phyloP scores from a whole-genome alignment of 2,888 invertebrate species.

The Patella depressa region DNA sequence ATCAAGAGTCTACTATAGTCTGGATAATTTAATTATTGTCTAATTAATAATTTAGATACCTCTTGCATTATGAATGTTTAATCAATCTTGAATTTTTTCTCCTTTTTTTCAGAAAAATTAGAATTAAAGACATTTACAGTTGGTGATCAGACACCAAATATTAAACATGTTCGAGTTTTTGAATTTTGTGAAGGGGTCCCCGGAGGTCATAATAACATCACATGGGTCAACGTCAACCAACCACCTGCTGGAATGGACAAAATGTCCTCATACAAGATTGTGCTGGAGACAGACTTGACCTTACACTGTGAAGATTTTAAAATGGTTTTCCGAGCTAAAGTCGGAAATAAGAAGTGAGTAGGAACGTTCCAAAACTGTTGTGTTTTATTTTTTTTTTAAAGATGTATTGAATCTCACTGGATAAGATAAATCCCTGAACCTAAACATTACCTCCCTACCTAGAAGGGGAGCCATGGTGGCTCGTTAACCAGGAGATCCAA shows the following conservation, averaged over 20 bases:
- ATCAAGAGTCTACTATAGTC: no score
- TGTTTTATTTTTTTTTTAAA: no score
- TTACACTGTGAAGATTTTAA: conserved; percentile 74
- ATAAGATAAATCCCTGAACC: no score
- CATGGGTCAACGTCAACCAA: conserved; percentile 61
- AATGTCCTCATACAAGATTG: conserved; percentile 70
- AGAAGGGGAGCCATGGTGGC: no score
- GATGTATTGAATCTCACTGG: no score
- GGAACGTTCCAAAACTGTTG: no score
- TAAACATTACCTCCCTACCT: no score
- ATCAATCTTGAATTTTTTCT: conserved; percentile 1
- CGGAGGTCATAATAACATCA: conserved; percentile 59
- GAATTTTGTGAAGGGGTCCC: conserved; percentile 68
- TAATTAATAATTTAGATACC: no score
- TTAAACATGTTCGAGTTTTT: conserved; percentile 69
- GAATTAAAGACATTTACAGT: conserved; percentile 73
- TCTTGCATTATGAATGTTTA: no score
- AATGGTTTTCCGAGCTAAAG: conserved; percentile 73
- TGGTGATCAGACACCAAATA: conserved; percentile 71
- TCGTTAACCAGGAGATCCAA: no score
- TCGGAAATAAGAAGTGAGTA: conserved; percentile 54
- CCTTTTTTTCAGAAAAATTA: conserved; percentile 70
- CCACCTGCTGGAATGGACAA: conserved; percentile 68
- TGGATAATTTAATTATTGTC: no score
- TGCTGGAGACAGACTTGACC: conserved; percentile 73